Percentiles rank a stretch among this genome's conserved stretches.
Evolutionary conservation across 1,140 invertebrate genomes (phyloP).

Genomic region (Mesaphorura yosii): DNA sequence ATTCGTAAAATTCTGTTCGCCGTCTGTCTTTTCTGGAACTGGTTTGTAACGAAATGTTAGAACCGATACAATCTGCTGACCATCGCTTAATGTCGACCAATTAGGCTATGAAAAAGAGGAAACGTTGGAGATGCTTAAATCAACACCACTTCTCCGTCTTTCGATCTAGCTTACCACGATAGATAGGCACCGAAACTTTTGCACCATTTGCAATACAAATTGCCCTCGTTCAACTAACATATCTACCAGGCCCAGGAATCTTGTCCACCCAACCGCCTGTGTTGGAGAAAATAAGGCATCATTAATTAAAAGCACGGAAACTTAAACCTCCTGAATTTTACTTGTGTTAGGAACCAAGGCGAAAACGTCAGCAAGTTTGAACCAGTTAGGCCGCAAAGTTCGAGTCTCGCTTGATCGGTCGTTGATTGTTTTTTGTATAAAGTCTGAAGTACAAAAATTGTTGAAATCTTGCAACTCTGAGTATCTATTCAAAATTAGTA

Average conservation of each 20-base stretch:
- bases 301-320: no score
- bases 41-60: conserved; percentile 30
- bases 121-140: conserved; percentile 4
- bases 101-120: conserved; percentile 21
- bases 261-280: conserved; percentile 20
- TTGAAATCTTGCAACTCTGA: background rate
- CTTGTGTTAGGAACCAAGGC: conserved; percentile 27
- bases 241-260: conserved; percentile 15
- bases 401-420: conserved; percentile 8
- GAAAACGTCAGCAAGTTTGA: conserved; percentile 19
- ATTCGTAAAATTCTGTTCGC: background rate
- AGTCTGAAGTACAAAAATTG: conserved; percentile 13
- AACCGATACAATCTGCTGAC: conserved; percentile 19
- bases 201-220: conserved; percentile 23
- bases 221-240: conserved; percentile 21
- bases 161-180: conserved; percentile 20
- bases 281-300: background rate
- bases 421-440: conserved; percentile 20
- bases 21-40: background rate
- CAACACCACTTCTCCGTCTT: background rate
- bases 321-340: conserved; percentile 5
- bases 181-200: conserved; percentile 20
- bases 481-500: background rate
- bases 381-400: conserved; percentile 19
- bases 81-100: conserved; percentile 26